phyloP scores from a whole-genome alignment of 2,888 invertebrate genomes.

The Cinara cedri region DNA sequence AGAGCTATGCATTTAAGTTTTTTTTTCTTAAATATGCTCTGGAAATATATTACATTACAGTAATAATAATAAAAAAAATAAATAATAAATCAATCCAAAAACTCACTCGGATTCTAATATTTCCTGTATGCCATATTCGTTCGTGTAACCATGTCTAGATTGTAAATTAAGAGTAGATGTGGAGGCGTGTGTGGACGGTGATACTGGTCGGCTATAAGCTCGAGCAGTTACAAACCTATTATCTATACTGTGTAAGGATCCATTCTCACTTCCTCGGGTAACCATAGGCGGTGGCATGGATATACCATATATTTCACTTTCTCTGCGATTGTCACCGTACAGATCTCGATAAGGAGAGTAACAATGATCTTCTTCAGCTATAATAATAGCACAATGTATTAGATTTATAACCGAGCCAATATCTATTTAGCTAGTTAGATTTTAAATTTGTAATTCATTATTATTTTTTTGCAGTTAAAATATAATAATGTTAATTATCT shows the following conservation, averaged over 20 bases:
- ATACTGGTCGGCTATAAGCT: slow-evolving; percentile 42
- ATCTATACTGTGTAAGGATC: slow-evolving; percentile 46
- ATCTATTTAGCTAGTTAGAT: background rate
- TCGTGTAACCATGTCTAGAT: slow-evolving; percentile 50
- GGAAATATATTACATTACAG: too few species aligned
- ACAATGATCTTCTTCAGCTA: slow-evolving; percentile 59
- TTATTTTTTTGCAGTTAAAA: background rate
- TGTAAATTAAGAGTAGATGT: slow-evolving; percentile 53
- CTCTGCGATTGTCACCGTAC: slow-evolving; percentile 46
- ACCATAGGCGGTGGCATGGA: slow-evolving; percentile 46
- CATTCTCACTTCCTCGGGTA: slow-evolving; percentile 47
- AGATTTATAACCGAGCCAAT: too few species aligned
- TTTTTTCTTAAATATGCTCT: background rate
- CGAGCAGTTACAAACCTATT: slow-evolving; percentile 51
- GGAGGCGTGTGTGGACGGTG: slow-evolving; percentile 50
- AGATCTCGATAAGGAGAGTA: slow-evolving; percentile 48
- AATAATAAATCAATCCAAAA: background rate
- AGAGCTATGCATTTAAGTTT: background rate
- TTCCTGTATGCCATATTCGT: slow-evolving; percentile 60
- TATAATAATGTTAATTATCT: background rate
- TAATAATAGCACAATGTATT: slow-evolving; percentile 21
- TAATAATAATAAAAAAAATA: slow-evolving; percentile 13
- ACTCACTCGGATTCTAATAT: slow-evolving; percentile 59
- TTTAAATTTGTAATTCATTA: background rate
- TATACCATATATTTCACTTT: slow-evolving; percentile 43